phyloP scores from a whole-genome alignment of 2,113 vertebrate genomes.

The Mystacornis crossleyi region DNA sequence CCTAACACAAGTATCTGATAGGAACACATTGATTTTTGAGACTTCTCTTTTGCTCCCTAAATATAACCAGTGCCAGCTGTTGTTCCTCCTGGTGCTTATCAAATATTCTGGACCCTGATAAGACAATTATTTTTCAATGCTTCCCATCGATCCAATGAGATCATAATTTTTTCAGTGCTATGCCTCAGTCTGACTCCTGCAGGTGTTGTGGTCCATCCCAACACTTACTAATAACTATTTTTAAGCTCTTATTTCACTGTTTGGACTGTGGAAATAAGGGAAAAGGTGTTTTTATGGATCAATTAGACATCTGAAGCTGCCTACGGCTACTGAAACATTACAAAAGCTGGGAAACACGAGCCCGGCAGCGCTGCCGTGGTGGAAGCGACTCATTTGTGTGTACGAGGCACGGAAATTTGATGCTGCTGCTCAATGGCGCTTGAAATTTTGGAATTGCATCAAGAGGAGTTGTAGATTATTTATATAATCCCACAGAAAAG shows the following conservation, averaged over 20 bases:
- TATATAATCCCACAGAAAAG: neutral
- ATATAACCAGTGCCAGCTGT: neutral
- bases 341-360: neutral
- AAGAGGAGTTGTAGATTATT: neutral
- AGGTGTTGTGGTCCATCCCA: neutral
- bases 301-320: accelerated
- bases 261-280: neutral
- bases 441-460: neutral
- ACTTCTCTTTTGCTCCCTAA: neutral
- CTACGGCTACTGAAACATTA: neutral
- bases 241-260: neutral
- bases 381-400: accelerated
- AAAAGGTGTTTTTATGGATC: neutral
- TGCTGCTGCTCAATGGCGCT: neutral
- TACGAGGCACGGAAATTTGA: accelerated
- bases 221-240: neutral
- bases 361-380: accelerated
- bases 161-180: neutral
- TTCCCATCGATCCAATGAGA: accelerated
- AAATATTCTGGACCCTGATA: neutral
- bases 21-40: neutral
- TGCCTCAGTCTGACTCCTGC: accelerated
- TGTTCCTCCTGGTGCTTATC: neutral
- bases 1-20: neutral
- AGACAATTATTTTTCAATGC: neutral